Evolutionary conservation across 2,113 vertebrate species (phyloP).

Genomic region (Phyllostomus discolor): DNA sequence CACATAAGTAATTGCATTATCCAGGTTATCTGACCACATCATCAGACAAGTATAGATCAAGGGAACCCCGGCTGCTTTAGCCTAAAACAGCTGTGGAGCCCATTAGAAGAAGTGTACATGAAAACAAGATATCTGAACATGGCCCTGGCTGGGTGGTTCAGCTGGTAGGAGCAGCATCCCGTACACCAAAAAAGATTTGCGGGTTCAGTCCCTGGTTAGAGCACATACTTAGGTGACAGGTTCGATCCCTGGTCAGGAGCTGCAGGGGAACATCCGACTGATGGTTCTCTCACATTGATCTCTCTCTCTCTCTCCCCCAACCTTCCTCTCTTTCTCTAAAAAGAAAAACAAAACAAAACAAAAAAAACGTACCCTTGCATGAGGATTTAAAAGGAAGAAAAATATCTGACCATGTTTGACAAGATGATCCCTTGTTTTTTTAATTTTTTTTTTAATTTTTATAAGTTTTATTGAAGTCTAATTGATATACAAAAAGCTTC

Average conservation of each 20-base stretch:
- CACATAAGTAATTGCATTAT: not conserved
- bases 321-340: no score
- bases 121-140: not conserved
- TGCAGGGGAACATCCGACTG: no score
- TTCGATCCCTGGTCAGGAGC: no score
- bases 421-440: not conserved
- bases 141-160: no score
- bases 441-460: not conserved
- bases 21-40: not conserved
- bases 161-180: no score
- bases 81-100: not conserved
- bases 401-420: not conserved
- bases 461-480: not conserved
- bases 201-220: no score
- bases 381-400: not conserved
- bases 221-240: no score
- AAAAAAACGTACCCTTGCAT: no score
- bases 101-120: not conserved
- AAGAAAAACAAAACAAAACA: no score
- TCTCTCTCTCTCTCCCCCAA: no score
- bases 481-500: not conserved
- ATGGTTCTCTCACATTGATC: no score
- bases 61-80: not conserved
- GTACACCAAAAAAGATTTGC: no score
- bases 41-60: not conserved